Conservation (phyloP, 2,113 vertebrate genomes). For the Agelaius phoeniceus region DNA sequence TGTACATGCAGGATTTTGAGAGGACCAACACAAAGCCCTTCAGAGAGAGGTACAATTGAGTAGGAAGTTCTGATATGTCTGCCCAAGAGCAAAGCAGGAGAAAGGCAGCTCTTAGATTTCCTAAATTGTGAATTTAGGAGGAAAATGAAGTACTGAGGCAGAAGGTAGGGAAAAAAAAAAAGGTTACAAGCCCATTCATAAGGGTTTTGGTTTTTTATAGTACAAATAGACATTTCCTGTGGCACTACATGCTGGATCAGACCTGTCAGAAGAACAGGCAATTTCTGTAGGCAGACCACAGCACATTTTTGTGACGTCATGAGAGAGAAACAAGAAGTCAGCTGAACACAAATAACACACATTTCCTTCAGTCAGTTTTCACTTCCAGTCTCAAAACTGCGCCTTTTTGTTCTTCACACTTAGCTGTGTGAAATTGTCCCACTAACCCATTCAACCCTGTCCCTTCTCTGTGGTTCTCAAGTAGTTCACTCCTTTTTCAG, state of each 20-base stretch:
- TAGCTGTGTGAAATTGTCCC: neutral
- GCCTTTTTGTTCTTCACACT: neutral
- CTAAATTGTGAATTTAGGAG: neutral
- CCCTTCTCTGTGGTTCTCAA: neutral
- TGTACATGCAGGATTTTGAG: neutral
- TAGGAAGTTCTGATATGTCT: neutral
- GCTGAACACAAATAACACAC: neutral
- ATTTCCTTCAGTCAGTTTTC: neutral
- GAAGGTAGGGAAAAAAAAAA: neutral
- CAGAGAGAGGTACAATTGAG: neutral
- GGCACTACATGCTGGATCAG: neutral
- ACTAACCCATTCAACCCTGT: neutral
- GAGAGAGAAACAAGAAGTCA: neutral
- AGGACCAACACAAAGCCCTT: neutral
- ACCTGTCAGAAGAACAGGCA: neutral
- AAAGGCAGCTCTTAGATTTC: neutral
- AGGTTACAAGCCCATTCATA: neutral
- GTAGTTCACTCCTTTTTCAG: neutral
- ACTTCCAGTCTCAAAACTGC: neutral
- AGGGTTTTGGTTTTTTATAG: neutral
- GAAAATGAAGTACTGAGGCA: neutral
- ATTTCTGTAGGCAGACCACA: neutral
- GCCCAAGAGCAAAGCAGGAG: neutral
- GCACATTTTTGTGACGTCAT: neutral
- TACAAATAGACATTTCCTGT: neutral